phyloP scores from a whole-genome alignment of 2,888 invertebrate genomes.

The Poecilobothrus nobilitatus region DNA sequence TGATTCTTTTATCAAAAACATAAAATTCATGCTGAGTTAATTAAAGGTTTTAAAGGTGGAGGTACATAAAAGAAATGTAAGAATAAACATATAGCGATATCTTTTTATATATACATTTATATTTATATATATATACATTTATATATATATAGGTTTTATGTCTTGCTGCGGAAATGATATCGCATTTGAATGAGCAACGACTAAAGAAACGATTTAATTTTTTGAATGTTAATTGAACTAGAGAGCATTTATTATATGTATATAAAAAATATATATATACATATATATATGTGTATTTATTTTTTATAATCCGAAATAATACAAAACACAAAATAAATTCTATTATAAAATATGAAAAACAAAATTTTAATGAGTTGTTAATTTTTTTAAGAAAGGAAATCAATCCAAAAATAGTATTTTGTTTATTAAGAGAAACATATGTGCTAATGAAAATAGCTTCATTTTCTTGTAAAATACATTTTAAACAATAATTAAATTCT shows the following conservation, averaged over 20 bases:
- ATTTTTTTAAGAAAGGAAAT: background rate
- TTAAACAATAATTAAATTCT: too few species aligned
- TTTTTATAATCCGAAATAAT: too few species aligned
- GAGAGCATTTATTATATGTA: background rate
- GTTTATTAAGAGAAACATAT: too few species aligned
- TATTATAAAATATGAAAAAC: background rate
- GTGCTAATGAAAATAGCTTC: too few species aligned
- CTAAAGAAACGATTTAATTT: background rate
- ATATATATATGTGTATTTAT: background rate
- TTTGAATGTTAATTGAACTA: background rate
- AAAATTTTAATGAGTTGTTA: background rate
- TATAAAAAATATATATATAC: too few species aligned
- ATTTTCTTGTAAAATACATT: too few species aligned
- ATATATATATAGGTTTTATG: background rate
- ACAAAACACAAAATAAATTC: too few species aligned
- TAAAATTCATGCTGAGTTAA: slow-evolving; percentile 4
- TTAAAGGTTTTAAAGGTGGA: background rate
- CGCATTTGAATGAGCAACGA: background rate
- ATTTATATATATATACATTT: background rate
- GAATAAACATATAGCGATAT: background rate
- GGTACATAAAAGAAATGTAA: background rate
- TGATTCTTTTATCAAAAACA: background rate
- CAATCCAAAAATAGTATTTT: background rate
- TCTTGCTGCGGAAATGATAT: background rate
- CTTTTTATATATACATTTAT: background rate